These are phyloP conservation scores for Harpagoxenus sublaevis DNA, from an alignment of 2,888 invertebrate species.

Conservation along the genomic window DNA sequence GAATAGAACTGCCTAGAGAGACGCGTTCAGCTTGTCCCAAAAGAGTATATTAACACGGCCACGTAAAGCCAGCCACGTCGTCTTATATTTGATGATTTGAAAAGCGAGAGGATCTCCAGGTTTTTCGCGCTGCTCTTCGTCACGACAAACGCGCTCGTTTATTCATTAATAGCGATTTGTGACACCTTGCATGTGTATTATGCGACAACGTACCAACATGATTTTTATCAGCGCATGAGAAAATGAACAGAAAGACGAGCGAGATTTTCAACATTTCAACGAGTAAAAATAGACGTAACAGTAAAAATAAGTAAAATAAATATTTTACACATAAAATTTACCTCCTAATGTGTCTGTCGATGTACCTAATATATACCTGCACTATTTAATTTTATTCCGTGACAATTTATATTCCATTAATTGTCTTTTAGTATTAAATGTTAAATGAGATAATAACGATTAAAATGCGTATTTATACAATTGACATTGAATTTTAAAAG, in stretches of 20 bases:
- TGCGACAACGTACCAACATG: not conserved
- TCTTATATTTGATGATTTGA: not conserved
- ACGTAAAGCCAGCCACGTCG: not conserved
- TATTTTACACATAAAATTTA: not conserved
- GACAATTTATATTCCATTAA: not conserved
- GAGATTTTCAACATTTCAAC: not conserved
- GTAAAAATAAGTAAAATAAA: not conserved
- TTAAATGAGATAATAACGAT: not conserved
- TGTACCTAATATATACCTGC: not conserved
- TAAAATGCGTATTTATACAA: not conserved
- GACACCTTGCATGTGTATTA: not conserved
- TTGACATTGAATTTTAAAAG: not conserved
- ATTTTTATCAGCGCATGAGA: not conserved
- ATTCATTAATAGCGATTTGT: constrained; percentile 7
- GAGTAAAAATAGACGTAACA: not conserved
- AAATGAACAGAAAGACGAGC: not conserved
- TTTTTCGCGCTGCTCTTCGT: constrained; percentile 1
- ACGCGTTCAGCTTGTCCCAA: not conserved
- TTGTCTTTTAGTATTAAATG: not conserved
- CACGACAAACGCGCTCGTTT: not conserved
- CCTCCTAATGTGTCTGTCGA: not conserved
- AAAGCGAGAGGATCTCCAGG: not conserved
- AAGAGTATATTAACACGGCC: constrained; percentile 18
- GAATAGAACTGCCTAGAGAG: not conserved
- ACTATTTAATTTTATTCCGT: not conserved